These are phyloP conservation scores for Tuberolachnus salignus DNA, from an alignment of 2,888 invertebrate genomes.

Conservation along the genomic window DNA sequence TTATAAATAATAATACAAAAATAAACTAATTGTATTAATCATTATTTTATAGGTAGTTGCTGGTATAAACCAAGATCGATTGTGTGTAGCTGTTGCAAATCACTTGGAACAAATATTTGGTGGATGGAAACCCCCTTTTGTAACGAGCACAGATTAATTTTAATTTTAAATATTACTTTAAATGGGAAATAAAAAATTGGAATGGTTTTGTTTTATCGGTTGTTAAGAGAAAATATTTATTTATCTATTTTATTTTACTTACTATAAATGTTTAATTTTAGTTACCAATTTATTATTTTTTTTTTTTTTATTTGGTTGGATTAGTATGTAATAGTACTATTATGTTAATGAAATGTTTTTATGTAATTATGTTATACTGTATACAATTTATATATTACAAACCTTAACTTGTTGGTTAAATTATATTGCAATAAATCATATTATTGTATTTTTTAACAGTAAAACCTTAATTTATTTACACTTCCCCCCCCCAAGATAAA, in stretches of 20 bases:
- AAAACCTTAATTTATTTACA: no score
- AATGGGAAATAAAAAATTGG: neutral
- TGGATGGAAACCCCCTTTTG: conserved; percentile 74
- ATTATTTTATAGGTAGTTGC: conserved; percentile 70
- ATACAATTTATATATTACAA: no score
- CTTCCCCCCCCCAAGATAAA: no score
- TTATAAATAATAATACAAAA: neutral
- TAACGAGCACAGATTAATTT: neutral
- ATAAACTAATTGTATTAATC: conserved; percentile 58
- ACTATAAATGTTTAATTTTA: neutral
- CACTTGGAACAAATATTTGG: conserved; percentile 80
- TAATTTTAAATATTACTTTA: neutral
- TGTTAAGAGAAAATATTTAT: neutral
- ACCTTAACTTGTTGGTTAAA: no score
- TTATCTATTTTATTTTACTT: neutral
- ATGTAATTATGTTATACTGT: no score
- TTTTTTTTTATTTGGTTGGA: neutral
- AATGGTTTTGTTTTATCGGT: neutral
- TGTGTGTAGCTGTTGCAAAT: conserved; percentile 80
- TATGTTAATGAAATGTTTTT: neutral
- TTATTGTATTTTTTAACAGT: no score
- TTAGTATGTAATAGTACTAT: neutral
- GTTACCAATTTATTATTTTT: neutral
- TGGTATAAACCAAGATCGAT: conserved; percentile 75
- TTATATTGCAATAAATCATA: no score